Conservation (phyloP, 23 tunicate genomes). For the Corella eumyota region DNA sequence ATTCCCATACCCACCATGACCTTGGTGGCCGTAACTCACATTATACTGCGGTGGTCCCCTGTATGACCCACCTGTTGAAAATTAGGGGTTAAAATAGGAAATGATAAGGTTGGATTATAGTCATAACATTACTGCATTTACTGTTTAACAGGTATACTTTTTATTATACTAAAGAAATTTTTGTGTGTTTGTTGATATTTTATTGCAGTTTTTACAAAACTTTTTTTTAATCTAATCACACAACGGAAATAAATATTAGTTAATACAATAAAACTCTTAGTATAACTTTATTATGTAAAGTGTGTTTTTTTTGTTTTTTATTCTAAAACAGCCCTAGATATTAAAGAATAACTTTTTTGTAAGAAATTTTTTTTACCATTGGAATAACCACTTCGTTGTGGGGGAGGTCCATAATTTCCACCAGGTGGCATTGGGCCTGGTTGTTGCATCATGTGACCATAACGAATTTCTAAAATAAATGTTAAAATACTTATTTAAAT, state of each 20-base stretch:
- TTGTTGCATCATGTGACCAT: conserved; percentile 68
- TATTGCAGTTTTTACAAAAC: no score
- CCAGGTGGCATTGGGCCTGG: conserved; percentile 66
- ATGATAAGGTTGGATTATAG: not conserved
- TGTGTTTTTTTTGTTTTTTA: no score
- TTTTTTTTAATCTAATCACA: no score
- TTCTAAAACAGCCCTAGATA: no score
- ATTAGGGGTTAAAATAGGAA: not conserved
- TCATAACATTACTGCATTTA: no score
- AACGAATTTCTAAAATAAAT: conserved; percentile 40
- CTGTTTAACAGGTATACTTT: no score
- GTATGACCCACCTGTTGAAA: conserved; percentile 16
- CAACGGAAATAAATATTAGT: no score
- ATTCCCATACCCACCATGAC: conserved; percentile 36
- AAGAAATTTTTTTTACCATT: conserved; percentile 19
- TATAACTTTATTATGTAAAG: no score
- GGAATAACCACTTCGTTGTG: conserved; percentile 48
- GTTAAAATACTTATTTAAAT: not conserved
- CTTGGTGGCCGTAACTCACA: conserved; percentile 19
- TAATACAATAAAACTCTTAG: no score
- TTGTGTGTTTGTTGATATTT: conserved; percentile 3
- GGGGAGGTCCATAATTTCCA: conserved; percentile 36
- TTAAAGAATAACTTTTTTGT: not conserved
- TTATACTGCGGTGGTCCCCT: conserved; percentile 32
- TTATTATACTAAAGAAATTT: no score